These are phyloP conservation scores for Halichoeres trimaculatus DNA, from an alignment of 2,113 vertebrate species.

Conservation along the genomic window DNA sequence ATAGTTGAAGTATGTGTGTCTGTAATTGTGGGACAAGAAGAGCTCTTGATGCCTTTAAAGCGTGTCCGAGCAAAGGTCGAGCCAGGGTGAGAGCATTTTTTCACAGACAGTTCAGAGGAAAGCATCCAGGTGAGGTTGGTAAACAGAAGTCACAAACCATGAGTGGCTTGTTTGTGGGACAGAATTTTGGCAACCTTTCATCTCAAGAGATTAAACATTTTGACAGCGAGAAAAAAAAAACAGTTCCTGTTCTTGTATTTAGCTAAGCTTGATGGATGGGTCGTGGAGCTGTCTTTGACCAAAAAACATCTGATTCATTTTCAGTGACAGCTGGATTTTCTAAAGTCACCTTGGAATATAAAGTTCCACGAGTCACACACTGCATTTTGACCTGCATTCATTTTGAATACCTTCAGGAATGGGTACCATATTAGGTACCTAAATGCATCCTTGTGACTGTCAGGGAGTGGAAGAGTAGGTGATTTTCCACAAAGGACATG, in stretches of 20 bases:
- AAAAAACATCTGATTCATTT: not conserved
- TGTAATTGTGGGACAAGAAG: not conserved
- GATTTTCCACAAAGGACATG: no score
- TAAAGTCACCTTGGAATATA: not conserved
- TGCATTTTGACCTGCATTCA: not conserved
- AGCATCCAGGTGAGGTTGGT: not conserved
- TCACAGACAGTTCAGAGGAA: not conserved
- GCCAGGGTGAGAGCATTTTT: slow-evolving; percentile 19
- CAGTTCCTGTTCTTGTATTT: slow-evolving; percentile 9
- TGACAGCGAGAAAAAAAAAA: slow-evolving; percentile 5
- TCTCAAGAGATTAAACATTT: slow-evolving; percentile 35
- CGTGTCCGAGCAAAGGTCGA: slow-evolving; percentile 54
- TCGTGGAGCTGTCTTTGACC: slow-evolving; percentile 9
- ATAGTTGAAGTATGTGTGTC: not conserved
- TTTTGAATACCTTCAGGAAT: not conserved
- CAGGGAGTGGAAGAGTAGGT: no score
- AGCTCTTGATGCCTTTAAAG: slow-evolving; percentile 14
- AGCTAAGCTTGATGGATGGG: slow-evolving; percentile 23
- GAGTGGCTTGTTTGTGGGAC: slow-evolving; percentile 23
- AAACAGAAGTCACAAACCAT: slow-evolving; percentile 26
- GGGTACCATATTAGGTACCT: not conserved
- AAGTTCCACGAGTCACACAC: not conserved
- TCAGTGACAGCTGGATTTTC: not conserved
- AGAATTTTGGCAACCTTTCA: slow-evolving; percentile 33
- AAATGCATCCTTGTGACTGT: no score